These are phyloP conservation scores for Stenopsyche tienmushanensis DNA, from an alignment of 1,140 invertebrate species.

Conservation along the genomic window DNA sequence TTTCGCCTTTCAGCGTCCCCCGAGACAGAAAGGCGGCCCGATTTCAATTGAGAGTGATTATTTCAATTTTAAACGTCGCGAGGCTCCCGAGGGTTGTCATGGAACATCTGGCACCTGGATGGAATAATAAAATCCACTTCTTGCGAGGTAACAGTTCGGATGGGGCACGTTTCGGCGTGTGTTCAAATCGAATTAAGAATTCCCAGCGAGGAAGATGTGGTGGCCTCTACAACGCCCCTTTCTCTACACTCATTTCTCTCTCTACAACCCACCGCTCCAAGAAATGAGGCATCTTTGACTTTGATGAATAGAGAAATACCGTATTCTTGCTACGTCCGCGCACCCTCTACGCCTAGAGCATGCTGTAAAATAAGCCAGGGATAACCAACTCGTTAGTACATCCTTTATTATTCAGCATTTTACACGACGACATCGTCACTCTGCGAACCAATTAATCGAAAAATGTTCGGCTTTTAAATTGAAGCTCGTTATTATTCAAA, in stretches of 20 bases:
- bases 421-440: too few relatives aligned
- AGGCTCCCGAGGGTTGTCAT: not conserved
- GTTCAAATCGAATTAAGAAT: constrained; percentile 39
- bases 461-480: too few relatives aligned
- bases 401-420: too few relatives aligned
- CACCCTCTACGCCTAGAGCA: constrained; percentile 2
- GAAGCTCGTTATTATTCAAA: too few relatives aligned
- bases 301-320: constrained; percentile 39
- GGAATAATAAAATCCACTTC: constrained; percentile 25
- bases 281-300: constrained; percentile 40
- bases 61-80: not conserved
- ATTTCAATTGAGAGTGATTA: too few relatives aligned
- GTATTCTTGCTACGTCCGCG: constrained; percentile 36
- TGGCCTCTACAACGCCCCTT: not conserved
- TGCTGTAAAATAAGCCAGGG: not conserved
- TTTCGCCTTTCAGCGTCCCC: too few relatives aligned
- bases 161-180: constrained; percentile 33
- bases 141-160: constrained; percentile 28
- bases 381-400: not conserved
- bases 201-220: constrained; percentile 25
- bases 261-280: constrained; percentile 12
- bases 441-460: too few relatives aligned
- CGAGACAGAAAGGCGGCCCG: too few relatives aligned
- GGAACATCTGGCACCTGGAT: not conserved
- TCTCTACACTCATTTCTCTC: constrained; percentile 18